Percentiles rank a stretch among this genome's conserved stretches.
Evolutionary conservation across 2,888 invertebrate genomes (phyloP).

Genomic region (Erebia palarica): DNA sequence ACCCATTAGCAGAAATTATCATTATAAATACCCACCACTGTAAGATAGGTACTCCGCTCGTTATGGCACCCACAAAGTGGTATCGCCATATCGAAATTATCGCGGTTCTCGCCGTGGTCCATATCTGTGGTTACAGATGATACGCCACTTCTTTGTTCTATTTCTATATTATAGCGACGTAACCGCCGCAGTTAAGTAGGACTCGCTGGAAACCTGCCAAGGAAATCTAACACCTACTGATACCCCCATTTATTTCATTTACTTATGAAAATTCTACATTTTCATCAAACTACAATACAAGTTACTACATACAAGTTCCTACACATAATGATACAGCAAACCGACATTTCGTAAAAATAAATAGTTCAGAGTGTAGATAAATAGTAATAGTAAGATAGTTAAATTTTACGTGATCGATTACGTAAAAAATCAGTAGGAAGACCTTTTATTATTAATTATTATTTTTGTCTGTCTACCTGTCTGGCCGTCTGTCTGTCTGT

Average conservation of each 20-base stretch:
- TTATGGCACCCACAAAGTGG: slow-evolving; percentile 5
- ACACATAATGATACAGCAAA: too few species aligned
- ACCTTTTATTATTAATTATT: too few species aligned
- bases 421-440: too few species aligned
- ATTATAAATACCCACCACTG: not conserved
- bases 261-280: not conserved
- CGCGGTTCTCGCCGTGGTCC: slow-evolving; percentile 45
- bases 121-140: slow-evolving; percentile 50
- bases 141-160: slow-evolving; percentile 50
- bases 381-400: too few species aligned
- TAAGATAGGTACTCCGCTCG: not conserved
- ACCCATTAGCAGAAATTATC: not conserved
- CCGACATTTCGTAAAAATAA: too few species aligned
- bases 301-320: too few species aligned
- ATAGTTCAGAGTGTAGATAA: too few species aligned
- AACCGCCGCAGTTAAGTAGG: slow-evolving; percentile 43
- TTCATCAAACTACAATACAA: not conserved
- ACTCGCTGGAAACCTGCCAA: slow-evolving; percentile 44
- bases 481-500: too few species aligned
- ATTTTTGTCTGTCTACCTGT: too few species aligned
- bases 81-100: slow-evolving; percentile 39
- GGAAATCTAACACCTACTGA: slow-evolving; percentile 16
- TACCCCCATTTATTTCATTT: not conserved
- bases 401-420: too few species aligned
- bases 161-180: slow-evolving; percentile 47